A percentile compares a stretch with the other conserved stretches of the same genome.
Evolutionary conservation across 2,797 vertebrate species (phyloP).

Genomic region (Pseudomugil gertrudae): DNA sequence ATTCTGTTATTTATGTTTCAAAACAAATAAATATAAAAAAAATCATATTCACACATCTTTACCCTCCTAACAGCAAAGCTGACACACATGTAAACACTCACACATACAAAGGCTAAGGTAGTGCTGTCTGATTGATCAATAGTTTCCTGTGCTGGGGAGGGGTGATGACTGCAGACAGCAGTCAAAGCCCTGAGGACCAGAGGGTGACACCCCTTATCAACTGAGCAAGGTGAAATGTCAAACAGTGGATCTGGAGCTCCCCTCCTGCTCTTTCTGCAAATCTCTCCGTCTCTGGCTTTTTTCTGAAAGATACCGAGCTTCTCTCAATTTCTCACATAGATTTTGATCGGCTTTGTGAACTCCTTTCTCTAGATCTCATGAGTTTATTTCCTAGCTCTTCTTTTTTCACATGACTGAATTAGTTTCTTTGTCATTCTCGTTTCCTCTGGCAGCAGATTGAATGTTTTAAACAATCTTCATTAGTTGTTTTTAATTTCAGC

Average conservation of each 20-base stretch:
- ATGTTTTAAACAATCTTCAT: conserved; percentile 29
- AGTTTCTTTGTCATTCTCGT: conserved; percentile 14
- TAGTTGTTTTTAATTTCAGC: conserved; percentile 47
- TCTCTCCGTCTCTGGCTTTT: conserved; percentile 14
- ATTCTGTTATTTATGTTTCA: conserved; percentile 52
- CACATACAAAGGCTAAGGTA: conserved; percentile 48
- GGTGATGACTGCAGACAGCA: conserved; percentile 79
- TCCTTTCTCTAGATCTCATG: conserved; percentile 40
- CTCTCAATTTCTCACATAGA: conserved; percentile 30
- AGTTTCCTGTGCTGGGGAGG: conserved; percentile 79
- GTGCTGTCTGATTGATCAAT: conserved; percentile 78
- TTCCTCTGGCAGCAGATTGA: neutral
- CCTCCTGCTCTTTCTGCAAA: conserved; percentile 40
- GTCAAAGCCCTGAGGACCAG: conserved; percentile 78
- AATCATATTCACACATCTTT: conserved; percentile 1
- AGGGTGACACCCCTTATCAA: conserved; percentile 83
- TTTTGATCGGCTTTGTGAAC: conserved; percentile 50
- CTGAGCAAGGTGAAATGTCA: conserved; percentile 83
- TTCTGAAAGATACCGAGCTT: conserved; percentile 29
- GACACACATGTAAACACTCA: conserved; percentile 39
- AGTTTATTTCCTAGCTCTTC: conserved; percentile 27
- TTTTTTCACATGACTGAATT: conserved; percentile 34
- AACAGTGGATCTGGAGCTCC: conserved; percentile 75
- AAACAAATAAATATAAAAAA: conserved; percentile 25
- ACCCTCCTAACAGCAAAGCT: conserved; percentile 32